These are phyloP conservation scores for Vanessa atalanta DNA, from an alignment of 1,140 invertebrate genomes.

Conservation along the genomic window DNA sequence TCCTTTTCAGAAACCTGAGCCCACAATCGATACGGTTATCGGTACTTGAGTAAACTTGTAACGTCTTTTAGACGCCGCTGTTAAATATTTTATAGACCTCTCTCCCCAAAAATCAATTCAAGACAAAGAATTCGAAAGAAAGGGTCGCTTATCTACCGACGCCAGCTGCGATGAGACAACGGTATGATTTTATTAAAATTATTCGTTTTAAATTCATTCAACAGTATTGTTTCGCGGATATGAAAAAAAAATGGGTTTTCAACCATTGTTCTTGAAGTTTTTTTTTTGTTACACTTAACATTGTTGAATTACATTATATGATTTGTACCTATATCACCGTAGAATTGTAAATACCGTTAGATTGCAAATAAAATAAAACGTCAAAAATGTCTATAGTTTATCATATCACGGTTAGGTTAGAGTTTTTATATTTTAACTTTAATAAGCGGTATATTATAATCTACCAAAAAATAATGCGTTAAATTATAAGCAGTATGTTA, in stretches of 20 bases:
- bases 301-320: too few relatives aligned
- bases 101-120: conserved; percentile 63
- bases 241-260: conserved; percentile 6
- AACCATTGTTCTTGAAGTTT: not conserved
- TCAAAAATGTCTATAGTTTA: too few relatives aligned
- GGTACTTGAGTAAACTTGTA: conserved; percentile 48
- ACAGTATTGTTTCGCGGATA: conserved; percentile 5
- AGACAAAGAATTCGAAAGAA: conserved; percentile 61
- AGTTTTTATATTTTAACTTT: too few relatives aligned
- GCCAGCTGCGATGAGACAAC: conserved; percentile 60
- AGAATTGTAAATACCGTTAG: too few relatives aligned
- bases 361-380: too few relatives aligned
- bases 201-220: conserved; percentile 25
- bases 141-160: conserved; percentile 62
- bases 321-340: too few relatives aligned
- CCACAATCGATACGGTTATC: conserved; percentile 40
- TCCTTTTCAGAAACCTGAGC: conserved; percentile 23
- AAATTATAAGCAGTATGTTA: too few relatives aligned
- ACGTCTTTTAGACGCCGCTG: conserved; percentile 47
- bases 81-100: conserved; percentile 63
- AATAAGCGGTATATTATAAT: too few relatives aligned
- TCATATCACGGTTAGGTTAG: too few relatives aligned
- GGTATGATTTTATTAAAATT: conserved; percentile 47
- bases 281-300: too few relatives aligned
- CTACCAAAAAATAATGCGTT: too few relatives aligned